Evolutionary conservation across 2,113 vertebrate genomes (phyloP).

Genomic region (Vicugna pacos): DNA sequence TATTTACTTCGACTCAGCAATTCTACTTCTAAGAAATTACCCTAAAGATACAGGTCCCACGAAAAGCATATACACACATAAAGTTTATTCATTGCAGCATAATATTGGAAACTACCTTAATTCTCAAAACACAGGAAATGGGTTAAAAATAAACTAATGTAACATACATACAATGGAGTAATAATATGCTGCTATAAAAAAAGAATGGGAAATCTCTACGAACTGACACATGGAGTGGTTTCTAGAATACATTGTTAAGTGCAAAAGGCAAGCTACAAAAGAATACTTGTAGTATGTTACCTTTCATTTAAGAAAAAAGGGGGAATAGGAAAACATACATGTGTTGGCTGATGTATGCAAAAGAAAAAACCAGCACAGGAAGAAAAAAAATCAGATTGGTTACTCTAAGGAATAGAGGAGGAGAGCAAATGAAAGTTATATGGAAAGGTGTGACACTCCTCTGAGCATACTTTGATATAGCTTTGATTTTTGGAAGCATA

Average conservation of each 20-base stretch:
- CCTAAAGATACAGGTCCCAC: not conserved
- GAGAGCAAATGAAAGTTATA: not conserved
- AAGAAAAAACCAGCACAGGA: not conserved
- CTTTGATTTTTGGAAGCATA: not conserved
- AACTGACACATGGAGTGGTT: not conserved
- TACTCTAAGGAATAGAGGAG: not conserved
- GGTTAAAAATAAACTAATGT: not conserved
- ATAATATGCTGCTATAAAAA: not conserved
- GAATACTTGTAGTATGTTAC: not conserved
- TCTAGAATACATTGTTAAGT: not conserved
- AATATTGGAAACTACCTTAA: not conserved
- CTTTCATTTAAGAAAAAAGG: not conserved
- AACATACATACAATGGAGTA: not conserved
- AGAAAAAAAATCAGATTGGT: not conserved
- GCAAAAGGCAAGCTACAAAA: not conserved
- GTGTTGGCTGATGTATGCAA: not conserved
- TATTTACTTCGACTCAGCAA: conserved; percentile 1
- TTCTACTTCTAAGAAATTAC: conserved; percentile 1
- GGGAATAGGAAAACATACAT: not conserved
- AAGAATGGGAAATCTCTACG: not conserved
- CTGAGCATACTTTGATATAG: not conserved
- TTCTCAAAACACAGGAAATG: not conserved
- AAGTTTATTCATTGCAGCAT: not conserved
- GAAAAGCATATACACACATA: not conserved
- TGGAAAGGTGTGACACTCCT: not conserved